Percentiles rank a stretch among this genome's conserved stretches.
Evolutionary conservation across 1,140 invertebrate genomes (phyloP).

Genomic region (Pygmarrhopalites habei): DNA sequence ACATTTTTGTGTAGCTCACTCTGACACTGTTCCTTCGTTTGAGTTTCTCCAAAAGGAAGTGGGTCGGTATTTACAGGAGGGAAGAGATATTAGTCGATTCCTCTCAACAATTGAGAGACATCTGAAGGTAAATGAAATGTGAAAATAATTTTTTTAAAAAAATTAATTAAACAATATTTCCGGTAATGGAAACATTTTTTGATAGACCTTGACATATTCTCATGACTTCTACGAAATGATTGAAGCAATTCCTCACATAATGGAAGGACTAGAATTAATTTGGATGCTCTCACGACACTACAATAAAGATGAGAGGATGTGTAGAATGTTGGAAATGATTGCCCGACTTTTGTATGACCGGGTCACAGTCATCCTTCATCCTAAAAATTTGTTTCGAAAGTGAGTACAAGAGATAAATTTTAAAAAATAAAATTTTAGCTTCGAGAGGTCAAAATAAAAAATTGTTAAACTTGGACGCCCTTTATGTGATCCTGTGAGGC

Average conservation of each 20-base stretch:
- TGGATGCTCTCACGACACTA: conserved; percentile 72
- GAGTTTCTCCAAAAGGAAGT: conserved; percentile 52
- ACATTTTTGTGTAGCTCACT: conserved; percentile 47
- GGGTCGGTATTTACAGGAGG: conserved; percentile 61
- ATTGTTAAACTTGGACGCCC: too few relatives aligned
- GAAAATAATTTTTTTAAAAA: not conserved
- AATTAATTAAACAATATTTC: not conserved
- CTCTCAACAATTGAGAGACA: conserved; percentile 68
- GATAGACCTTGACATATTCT: conserved; percentile 62
- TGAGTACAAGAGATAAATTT: conserved; percentile 40
- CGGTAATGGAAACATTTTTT: conserved; percentile 25
- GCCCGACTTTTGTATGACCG: conserved; percentile 70
- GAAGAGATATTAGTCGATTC: conserved; percentile 78
- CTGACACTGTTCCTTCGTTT: conserved; percentile 49
- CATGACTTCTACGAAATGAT: conserved; percentile 62
- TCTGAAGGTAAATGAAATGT: conserved; percentile 57
- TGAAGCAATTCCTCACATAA: conserved; percentile 64
- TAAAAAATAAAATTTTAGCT: too few relatives aligned
- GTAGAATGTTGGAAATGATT: conserved; percentile 67
- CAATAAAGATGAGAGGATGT: conserved; percentile 64
- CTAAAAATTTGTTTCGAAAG: conserved; percentile 62
- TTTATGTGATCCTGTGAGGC: too few relatives aligned
- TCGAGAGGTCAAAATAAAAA: too few relatives aligned
- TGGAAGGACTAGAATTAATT: conserved; percentile 74
- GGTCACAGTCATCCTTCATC: conserved; percentile 61